Evolutionary conservation across 2,797 vertebrate species (phyloP).

Genomic region (Bovichtus variegatus): DNA sequence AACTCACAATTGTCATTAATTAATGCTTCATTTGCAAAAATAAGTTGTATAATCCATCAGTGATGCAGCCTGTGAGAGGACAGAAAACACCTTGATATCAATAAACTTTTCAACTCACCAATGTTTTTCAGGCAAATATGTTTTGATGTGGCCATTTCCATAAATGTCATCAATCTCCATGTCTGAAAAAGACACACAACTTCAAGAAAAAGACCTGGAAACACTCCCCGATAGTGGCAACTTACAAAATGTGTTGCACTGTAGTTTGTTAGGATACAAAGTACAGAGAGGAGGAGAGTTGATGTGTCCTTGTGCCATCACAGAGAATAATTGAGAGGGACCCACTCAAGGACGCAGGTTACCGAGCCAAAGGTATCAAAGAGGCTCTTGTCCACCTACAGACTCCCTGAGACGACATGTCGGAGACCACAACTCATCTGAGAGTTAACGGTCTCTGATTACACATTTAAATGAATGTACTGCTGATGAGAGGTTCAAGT

Average conservation of each 20-base stretch:
- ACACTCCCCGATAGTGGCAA: neutral
- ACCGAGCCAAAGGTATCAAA: constrained; percentile 31
- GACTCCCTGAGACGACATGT: constrained; percentile 11
- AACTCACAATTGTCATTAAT: neutral
- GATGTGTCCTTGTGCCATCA: constrained; percentile 10
- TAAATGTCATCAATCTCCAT: neutral
- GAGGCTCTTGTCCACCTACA: constrained; percentile 41
- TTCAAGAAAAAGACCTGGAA: neutral
- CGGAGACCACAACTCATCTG: constrained; percentile 22
- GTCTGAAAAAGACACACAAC: too few species aligned
- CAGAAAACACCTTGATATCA: neutral
- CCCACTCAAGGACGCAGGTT: constrained; percentile 4
- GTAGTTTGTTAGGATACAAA: constrained; percentile 7
- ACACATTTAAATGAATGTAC: constrained; percentile 29
- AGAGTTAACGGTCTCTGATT: constrained; percentile 31
- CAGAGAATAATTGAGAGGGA: constrained; percentile 40
- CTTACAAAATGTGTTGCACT: neutral
- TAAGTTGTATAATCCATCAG: neutral
- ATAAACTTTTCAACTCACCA: neutral
- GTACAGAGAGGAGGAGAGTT: constrained; percentile 5
- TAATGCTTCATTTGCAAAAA: neutral
- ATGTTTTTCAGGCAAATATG: neutral
- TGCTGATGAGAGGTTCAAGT: constrained; percentile 8
- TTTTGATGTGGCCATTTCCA: neutral
- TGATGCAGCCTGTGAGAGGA: neutral